Percentiles rank a stretch among this genome's conserved stretches.
Conservation (phyloP, 2,888 invertebrate species). For the Xylota segnis region DNA sequence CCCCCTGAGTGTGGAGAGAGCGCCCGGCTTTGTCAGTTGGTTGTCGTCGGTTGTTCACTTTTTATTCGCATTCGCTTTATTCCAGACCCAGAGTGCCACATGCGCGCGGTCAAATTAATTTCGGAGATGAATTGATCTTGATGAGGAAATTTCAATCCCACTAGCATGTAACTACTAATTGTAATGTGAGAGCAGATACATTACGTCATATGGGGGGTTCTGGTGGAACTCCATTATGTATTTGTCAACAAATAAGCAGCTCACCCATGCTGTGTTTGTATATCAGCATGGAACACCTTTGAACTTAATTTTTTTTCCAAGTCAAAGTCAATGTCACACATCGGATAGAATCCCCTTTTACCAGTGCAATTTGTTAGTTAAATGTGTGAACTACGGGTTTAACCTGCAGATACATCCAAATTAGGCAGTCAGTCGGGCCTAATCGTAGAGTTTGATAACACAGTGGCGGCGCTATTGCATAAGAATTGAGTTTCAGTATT, state of each 20-base stretch:
- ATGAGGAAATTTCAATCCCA: slow-evolving; percentile 77
- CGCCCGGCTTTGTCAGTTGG: slow-evolving; percentile 22
- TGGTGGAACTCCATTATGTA: slow-evolving; percentile 16
- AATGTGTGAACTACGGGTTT: neutral
- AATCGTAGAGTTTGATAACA: slow-evolving; percentile 19
- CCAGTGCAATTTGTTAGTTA: neutral
- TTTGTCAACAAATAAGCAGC: neutral
- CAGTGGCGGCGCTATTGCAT: slow-evolving; percentile 23
- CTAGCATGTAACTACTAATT: slow-evolving; percentile 56
- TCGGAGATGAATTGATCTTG: slow-evolving; percentile 76
- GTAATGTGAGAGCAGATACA: slow-evolving; percentile 61
- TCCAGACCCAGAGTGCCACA: slow-evolving; percentile 47
- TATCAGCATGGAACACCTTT: slow-evolving; percentile 28
- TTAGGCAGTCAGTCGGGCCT: neutral
- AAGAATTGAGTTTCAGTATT: slow-evolving; percentile 8
- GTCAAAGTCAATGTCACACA: slow-evolving; percentile 62
- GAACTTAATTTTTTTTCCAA: slow-evolving; percentile 27
- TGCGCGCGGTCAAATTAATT: slow-evolving; percentile 76
- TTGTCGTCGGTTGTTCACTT: slow-evolving; percentile 47
- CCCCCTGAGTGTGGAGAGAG: neutral
- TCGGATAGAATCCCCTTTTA: slow-evolving; percentile 30
- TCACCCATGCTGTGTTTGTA: neutral
- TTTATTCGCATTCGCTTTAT: slow-evolving; percentile 26
- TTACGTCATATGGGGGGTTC: slow-evolving; percentile 43
- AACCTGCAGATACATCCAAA: neutral